phyloP scores from a whole-genome alignment of 2,888 invertebrate genomes.

The Agrilus biguttatus region DNA sequence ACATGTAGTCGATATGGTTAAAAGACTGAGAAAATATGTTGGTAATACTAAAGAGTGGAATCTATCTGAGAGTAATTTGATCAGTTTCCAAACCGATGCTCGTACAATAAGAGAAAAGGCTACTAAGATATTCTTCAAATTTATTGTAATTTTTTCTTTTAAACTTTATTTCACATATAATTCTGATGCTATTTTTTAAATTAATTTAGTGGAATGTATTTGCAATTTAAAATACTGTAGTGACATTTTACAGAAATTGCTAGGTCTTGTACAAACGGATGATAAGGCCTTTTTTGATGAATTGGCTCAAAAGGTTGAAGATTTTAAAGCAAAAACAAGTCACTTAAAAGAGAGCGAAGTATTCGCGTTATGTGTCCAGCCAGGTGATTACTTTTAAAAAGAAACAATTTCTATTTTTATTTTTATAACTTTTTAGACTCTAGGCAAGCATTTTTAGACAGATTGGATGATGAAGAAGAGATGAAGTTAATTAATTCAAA shows the following conservation, averaged over 20 bases:
- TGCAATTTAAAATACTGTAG: not conserved
- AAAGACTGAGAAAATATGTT: slow-evolving; percentile 58
- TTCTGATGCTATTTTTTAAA: too few species aligned
- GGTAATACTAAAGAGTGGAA: slow-evolving; percentile 68
- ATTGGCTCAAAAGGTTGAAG: slow-evolving; percentile 51
- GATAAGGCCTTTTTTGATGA: slow-evolving; percentile 56
- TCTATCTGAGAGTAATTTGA: slow-evolving; percentile 42
- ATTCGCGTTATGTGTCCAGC: slow-evolving; percentile 47
- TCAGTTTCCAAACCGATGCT: slow-evolving; percentile 51
- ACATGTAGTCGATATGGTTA: slow-evolving; percentile 61
- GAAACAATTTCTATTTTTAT: not conserved
- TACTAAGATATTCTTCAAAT: slow-evolving; percentile 42
- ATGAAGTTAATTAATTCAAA: slow-evolving; percentile 7
- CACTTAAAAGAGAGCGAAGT: slow-evolving; percentile 44
- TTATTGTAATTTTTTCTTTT: slow-evolving; percentile 29
- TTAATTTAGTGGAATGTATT: too few species aligned
- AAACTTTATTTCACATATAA: too few species aligned
- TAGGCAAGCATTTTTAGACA: slow-evolving; percentile 19
- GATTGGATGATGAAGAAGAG: slow-evolving; percentile 14
- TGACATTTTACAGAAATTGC: slow-evolving; percentile 38
- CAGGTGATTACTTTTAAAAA: slow-evolving; percentile 29
- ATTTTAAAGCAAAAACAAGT: slow-evolving; percentile 52
- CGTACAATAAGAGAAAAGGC: slow-evolving; percentile 56
- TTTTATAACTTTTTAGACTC: slow-evolving; percentile 17
- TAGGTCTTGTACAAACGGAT: slow-evolving; percentile 38